Evolutionary conservation across 2,888 invertebrate species (phyloP), one percentile per base, ranked within the genome.

Genomic region (Callinectes sapidus): DNA sequence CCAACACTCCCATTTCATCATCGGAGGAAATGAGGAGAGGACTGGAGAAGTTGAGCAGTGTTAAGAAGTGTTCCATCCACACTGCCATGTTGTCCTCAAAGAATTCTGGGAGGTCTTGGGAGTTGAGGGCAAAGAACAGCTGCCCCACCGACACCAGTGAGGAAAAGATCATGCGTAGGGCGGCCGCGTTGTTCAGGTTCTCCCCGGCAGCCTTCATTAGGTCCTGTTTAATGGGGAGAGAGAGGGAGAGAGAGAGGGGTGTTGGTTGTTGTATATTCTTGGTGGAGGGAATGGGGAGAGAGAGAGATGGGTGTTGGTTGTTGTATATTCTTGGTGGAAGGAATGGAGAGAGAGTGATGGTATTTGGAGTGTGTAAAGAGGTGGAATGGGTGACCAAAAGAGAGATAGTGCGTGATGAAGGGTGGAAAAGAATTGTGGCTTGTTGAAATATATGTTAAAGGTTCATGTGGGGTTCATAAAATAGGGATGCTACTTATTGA

Each of bases 81-180:
- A 97, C 97, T 39, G 96, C 96, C 97, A 99, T 99, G 96, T 99
- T 99, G 95, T 99, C 99, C 96, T 99, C 99, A 95, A 99, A 99
- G 96, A 98, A 99, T 96, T 99, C 99, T 0, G 99, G 99, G 95
- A 99, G 96, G 96, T 99, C 99, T 96, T 99, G 99, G 95, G 97
- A 98, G 96, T 99, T 99, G 35, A 99, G 97, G 0, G 99, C 99
- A 96, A 98, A 98, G 96, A 99, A 99, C 90, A 99, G 98, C 96
- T 99, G 99, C 95, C 98, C 97, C 92, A 99, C 97, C 48, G 99
- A 96, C 39, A 98, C 97, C 66, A 99, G 96, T 0, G 99, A 99
- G 91, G 97, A 97, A 95, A 98, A 99, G 95, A 99, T 98, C 6
- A 98, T 97, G 95, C 97, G 97, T 66, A 99, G 96, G 0, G 98